Base-by-base conservation (phyloP, 2,888 invertebrate genomes). In the Anarsia innoxiella region DNA sequence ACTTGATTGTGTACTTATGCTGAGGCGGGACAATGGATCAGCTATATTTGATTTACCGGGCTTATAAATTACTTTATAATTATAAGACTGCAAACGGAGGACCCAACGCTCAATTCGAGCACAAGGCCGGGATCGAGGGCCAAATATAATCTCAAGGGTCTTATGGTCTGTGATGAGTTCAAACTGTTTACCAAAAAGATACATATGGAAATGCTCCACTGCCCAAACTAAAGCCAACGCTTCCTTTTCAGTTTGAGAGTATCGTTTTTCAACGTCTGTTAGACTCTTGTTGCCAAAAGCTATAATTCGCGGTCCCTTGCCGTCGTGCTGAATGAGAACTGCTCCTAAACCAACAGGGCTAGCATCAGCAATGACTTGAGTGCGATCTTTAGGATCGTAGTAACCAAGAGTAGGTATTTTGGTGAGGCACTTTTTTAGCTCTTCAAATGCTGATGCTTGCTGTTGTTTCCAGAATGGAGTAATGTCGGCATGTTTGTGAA, bases 41-140 rank as follows among this genome's bases (percentile, higher is more conserved):
- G 59, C 58, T 2, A 59, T 56, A 23, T 60, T 59, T 0, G 9
- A 30, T 36, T 55, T 59, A 0, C 58, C 57, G 0, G 55, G 51
- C 3, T 31, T 14, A 23, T 63, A 66, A 4, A 46, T 12, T 2
- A 63, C 45, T 25, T 52, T 53, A 37, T 41, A 64, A 1, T 42
- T 38, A 13, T 49, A 66, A 0, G 53, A 8, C 33, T 66, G 62
- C 2, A 62, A 35, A 2, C 60, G 28, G 10, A 64, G 14, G 2
- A 66, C 44, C 66, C 63, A 65, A 1, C 25, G n/a, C 11, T 33
- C 59, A 5, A 64, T 49, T 27, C 60, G 12, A 0, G 60, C 62
- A 23, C 56, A 56, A 1, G 63, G 56, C 39, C 59, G 61, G 0
- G 59, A 58, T 14, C 31, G 40, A 9, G 45, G 40, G 0, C 52